These are phyloP conservation scores for Grallaria varia DNA, from an alignment of 2,113 vertebrate genomes.

Conservation along the genomic window DNA sequence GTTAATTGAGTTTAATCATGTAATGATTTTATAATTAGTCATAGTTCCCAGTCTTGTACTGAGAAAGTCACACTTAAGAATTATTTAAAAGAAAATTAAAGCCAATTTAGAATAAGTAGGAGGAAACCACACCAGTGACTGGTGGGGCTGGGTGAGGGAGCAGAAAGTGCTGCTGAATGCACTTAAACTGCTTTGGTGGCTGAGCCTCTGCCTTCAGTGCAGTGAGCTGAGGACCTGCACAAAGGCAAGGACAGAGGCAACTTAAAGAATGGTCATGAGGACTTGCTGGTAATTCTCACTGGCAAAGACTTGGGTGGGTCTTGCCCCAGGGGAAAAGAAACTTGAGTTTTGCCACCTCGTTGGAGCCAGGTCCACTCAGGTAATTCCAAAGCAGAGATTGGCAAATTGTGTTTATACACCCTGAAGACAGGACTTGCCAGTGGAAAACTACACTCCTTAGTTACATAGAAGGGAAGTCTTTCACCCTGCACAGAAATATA, in stretches of 20 bases:
- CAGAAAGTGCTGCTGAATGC: background rate
- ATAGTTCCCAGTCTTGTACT: conserved; percentile 57
- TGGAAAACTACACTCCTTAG: background rate
- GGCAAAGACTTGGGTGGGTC: background rate
- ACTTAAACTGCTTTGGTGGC: background rate
- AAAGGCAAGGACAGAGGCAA: background rate
- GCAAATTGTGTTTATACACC: background rate
- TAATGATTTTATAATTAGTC: conserved; percentile 75
- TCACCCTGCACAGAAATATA: background rate
- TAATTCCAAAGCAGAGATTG: conserved; percentile 13
- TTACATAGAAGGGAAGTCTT: background rate
- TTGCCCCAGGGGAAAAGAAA: background rate
- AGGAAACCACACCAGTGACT: background rate
- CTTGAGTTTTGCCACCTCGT: background rate
- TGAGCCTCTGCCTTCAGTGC: background rate
- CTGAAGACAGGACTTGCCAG: background rate
- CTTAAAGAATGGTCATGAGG: background rate
- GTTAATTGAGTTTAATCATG: conserved; percentile 79
- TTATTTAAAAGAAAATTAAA: conserved; percentile 46
- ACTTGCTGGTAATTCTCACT: background rate
- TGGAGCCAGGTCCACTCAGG: conserved; percentile 1
- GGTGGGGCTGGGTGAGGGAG: background rate
- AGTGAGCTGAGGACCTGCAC: background rate
- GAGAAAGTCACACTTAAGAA: conserved; percentile 50
- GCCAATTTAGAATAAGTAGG: conserved; percentile 4